phyloP scores from a whole-genome alignment of 2,113 vertebrate genomes.

The Eretmochelys imbricata region DNA sequence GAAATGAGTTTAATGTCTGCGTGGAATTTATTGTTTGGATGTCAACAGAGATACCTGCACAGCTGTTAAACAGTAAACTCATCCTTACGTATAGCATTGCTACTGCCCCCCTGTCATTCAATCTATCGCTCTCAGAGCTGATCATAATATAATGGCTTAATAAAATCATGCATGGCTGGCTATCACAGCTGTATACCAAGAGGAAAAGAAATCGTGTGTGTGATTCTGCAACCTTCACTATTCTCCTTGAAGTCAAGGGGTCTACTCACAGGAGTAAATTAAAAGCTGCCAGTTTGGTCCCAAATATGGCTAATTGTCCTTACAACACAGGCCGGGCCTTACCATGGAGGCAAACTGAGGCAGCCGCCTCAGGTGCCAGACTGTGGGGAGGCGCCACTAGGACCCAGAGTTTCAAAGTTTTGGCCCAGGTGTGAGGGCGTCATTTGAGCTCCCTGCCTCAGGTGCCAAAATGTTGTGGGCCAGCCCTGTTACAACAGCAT shows the following conservation, averaged over 20 bases:
- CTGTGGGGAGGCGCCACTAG: too few species aligned
- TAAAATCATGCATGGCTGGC: constrained; percentile 21
- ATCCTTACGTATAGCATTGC: background rate
- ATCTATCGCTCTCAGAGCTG: constrained; percentile 15
- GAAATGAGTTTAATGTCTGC: constrained; percentile 39
- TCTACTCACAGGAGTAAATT: background rate
- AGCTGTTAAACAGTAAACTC: constrained; percentile 64
- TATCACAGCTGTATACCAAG: constrained; percentile 37
- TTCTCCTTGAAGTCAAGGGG: background rate
- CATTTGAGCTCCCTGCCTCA: too few species aligned
- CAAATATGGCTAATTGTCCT: background rate
- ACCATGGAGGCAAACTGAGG: too few species aligned
- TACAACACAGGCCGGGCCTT: too few species aligned
- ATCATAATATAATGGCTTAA: constrained; percentile 39
- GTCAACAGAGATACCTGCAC: constrained; percentile 57
- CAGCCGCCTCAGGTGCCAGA: too few species aligned
- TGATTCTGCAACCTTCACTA: background rate
- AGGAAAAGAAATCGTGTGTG: background rate
- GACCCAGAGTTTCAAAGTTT: too few species aligned
- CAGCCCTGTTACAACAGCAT: background rate
- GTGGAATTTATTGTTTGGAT: constrained; percentile 36
- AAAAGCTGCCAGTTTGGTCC: background rate
- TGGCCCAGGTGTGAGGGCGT: too few species aligned
- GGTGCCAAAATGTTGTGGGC: too few species aligned
- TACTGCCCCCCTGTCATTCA: background rate